Percentiles rank a stretch among this genome's conserved stretches.
Conservation (phyloP, 2,113 vertebrate species). For the Aplodontia rufa region DNA sequence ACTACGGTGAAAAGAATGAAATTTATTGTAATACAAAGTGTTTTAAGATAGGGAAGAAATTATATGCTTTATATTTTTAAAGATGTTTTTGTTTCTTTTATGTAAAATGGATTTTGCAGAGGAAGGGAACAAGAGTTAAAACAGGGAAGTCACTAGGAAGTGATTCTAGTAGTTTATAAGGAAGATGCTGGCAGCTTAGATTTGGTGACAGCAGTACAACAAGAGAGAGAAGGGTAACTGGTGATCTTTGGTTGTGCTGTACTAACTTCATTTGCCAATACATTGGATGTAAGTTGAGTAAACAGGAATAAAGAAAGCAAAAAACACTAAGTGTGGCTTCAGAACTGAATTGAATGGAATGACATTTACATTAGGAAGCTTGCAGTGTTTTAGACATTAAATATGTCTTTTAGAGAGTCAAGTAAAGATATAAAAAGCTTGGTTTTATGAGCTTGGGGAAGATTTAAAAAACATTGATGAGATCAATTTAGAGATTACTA, state of each 20-base stretch:
- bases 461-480: not conserved
- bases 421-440: not conserved
- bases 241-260: not conserved
- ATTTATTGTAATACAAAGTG: not conserved
- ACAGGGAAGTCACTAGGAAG: not conserved
- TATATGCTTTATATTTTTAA: not conserved
- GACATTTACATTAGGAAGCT: not conserved
- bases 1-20: not conserved
- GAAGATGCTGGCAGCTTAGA: not conserved
- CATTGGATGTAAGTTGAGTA: not conserved
- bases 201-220: not conserved
- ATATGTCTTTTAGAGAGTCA: not conserved
- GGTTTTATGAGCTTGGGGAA: not conserved
- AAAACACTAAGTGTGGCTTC: not conserved
- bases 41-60: not conserved
- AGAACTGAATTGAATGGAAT: not conserved
- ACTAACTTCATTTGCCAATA: not conserved
- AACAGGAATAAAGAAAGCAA: not conserved
- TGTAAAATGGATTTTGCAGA: not conserved
- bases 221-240: not conserved
- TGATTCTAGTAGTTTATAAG: not conserved
- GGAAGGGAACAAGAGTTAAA: not conserved
- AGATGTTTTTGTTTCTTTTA: not conserved
- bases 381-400: not conserved
- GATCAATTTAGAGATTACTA: not conserved